phyloP scores from a whole-genome alignment of 2,113 vertebrate species.

The Calidris pygmaea region DNA sequence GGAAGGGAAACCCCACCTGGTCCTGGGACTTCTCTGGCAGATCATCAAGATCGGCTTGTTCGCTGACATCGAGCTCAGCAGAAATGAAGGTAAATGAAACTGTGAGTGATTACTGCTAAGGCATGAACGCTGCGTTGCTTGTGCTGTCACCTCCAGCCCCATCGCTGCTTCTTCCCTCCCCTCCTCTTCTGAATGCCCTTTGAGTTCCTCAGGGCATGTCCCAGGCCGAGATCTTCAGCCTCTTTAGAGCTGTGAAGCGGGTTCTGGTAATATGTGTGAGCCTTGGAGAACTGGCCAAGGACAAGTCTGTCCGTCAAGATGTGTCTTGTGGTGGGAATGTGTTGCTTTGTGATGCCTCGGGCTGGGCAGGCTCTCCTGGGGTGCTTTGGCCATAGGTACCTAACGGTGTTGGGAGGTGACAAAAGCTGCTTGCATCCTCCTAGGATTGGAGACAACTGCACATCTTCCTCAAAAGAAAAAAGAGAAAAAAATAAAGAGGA shows the following conservation, averaged over 20 bases:
- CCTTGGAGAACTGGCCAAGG: not conserved
- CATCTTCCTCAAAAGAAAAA: not conserved
- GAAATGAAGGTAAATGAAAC: slow-evolving; percentile 87
- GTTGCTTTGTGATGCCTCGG: not conserved
- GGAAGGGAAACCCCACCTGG: slow-evolving; percentile 96
- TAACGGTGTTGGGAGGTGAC: fast-evolving
- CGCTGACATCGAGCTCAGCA: slow-evolving; percentile 92
- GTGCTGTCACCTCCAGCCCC: not conserved
- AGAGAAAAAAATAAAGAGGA: no score
- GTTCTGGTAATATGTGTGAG: not conserved
- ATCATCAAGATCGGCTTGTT: slow-evolving; percentile 98
- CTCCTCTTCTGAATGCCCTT: not conserved
- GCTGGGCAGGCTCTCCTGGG: not conserved
- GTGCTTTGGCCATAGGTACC: not conserved
- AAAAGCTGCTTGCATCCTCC: not conserved
- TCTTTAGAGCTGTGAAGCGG: not conserved
- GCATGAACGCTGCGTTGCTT: not conserved
- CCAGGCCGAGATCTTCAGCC: not conserved
- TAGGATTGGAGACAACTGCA: not conserved
- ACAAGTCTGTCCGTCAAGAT: not conserved
- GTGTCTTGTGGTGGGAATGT: fast-evolving
- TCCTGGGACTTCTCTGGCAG: slow-evolving; percentile 95
- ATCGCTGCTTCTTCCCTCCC: not conserved
- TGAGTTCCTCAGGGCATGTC: not conserved
- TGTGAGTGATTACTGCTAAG: not conserved